Conservation (phyloP, 2,888 invertebrate species). For the Alentia gelatinosa region DNA sequence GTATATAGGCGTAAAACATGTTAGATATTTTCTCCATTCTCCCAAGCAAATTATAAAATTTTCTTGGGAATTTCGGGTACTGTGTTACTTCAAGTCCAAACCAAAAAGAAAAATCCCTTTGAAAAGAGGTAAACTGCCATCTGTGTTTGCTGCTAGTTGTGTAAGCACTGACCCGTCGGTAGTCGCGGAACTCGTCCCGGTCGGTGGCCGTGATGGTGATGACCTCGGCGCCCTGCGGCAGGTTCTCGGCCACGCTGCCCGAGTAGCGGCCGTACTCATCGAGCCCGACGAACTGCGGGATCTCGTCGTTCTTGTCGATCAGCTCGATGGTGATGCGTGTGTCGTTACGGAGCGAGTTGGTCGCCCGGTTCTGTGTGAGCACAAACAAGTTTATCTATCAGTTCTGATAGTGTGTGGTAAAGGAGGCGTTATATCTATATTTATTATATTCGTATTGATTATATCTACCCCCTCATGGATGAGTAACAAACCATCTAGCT, state of each 20-base stretch:
- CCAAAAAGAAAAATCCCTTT: background rate
- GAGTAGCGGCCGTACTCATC: constrained; percentile 92
- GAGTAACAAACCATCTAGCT: no score
- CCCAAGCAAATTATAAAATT: background rate
- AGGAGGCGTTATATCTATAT: background rate
- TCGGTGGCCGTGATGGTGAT: constrained; percentile 77
- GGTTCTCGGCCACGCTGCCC: constrained; percentile 96
- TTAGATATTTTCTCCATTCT: no score
- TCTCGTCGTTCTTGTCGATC: constrained; percentile 97
- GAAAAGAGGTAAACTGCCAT: background rate
- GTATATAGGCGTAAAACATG: background rate
- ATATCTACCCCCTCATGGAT: no score
- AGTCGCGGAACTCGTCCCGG: constrained; percentile 72
- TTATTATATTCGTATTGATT: background rate
- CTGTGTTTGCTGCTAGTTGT: background rate
- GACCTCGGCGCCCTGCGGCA: constrained; percentile 95
- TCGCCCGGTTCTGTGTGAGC: constrained; percentile 73
- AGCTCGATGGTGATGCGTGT: constrained; percentile 94
- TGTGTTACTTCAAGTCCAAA: no score
- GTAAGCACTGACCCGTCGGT: constrained; percentile 68
- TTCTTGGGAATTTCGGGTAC: no score
- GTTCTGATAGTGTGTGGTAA: background rate
- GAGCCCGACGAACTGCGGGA: constrained; percentile 92
- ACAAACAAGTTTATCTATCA: no score
- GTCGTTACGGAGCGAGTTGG: constrained; percentile 75